Conservation (phyloP, 64 coral and sea anemone species). For the Actinia tenebrosa region DNA sequence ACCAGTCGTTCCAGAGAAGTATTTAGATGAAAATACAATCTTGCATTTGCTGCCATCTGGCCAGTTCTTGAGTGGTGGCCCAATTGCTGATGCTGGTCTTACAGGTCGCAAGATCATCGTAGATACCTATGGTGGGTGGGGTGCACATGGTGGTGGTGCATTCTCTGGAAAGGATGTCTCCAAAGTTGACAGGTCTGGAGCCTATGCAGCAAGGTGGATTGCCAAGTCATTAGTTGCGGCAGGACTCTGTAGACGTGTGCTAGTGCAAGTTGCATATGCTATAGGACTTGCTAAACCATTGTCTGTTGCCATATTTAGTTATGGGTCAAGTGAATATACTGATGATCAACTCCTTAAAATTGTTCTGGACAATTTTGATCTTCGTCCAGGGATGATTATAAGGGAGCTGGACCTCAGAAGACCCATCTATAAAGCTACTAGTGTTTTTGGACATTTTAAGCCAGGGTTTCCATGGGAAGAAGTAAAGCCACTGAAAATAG, state of each 20-base stretch:
- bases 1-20: conserved; percentile 63
- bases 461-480: conserved; percentile 80
- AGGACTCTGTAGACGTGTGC: conserved; percentile 53
- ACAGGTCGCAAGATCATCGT: conserved; percentile 93
- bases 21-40: conserved; percentile 77
- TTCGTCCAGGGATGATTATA: conserved; percentile 77
- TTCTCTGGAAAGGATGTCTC: conserved; percentile 92
- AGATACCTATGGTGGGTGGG: conserved; percentile 91
- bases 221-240: conserved; percentile 89
- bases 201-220: conserved; percentile 86
- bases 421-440: conserved; percentile 83
- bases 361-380: conserved; percentile 83
- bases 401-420: conserved; percentile 71
- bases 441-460: conserved; percentile 89
- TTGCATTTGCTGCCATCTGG: conserved; percentile 77
- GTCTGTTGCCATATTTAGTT: conserved; percentile 87
- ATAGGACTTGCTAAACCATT: conserved; percentile 73
- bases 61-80: conserved; percentile 64
- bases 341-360: conserved; percentile 73
- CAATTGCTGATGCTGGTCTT: conserved; percentile 69
- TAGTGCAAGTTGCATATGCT: conserved; percentile 83
- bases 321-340: conserved; percentile 59
- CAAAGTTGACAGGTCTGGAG: conserved; percentile 88
- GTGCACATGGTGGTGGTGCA: conserved; percentile 85
- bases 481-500: conserved; percentile 41